phyloP scores from a whole-genome alignment of 2,113 vertebrate species.

The Cyanoderma ruficeps region DNA sequence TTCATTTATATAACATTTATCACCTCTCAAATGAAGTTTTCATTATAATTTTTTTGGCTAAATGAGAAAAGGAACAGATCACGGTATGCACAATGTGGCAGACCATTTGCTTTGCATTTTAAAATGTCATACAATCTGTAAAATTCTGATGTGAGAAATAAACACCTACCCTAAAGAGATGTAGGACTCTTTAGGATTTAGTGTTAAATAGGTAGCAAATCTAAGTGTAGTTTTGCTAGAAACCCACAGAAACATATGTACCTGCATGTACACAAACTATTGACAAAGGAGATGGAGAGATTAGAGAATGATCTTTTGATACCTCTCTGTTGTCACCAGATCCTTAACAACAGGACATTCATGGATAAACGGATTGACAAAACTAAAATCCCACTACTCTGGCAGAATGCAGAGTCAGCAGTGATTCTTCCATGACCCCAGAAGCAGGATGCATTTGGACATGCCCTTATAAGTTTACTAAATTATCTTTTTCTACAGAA shows the following conservation, averaged over 20 bases:
- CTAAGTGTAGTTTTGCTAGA: background rate
- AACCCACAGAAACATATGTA: background rate
- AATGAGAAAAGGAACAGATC: background rate
- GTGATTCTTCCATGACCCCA: background rate
- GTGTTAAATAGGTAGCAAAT: background rate
- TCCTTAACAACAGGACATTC: background rate
- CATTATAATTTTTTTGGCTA: background rate
- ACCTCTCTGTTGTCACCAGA: background rate
- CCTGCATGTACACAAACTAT: background rate
- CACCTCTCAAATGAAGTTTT: background rate
- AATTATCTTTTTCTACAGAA: background rate
- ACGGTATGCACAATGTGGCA: background rate
- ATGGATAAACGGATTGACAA: background rate
- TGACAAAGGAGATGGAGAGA: background rate
- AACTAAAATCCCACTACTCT: background rate
- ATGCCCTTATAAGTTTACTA: background rate
- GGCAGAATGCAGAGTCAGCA: background rate
- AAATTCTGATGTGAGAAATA: background rate
- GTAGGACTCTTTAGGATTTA: background rate
- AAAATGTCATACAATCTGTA: background rate
- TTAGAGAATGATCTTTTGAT: background rate
- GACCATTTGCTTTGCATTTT: background rate
- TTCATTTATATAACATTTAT: background rate
- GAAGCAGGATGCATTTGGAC: background rate
- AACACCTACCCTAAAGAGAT: background rate